These are phyloP conservation scores for Volucella bombylans DNA, from an alignment of 2,888 invertebrate species.

Conservation along the genomic window DNA sequence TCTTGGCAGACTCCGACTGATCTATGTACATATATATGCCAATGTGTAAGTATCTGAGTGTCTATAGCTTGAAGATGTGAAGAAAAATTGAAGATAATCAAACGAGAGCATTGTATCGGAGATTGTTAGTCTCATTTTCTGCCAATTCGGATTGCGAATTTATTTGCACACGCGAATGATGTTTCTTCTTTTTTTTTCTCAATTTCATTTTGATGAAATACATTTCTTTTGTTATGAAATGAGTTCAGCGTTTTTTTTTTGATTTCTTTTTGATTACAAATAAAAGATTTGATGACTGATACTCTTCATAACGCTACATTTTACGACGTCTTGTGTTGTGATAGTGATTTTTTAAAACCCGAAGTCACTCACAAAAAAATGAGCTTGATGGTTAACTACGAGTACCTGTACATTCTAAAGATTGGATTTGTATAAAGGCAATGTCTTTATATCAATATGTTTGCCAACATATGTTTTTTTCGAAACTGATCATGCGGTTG, in stretches of 20 bases:
- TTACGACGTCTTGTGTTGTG: constrained; percentile 7
- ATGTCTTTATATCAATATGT: too few relatives aligned
- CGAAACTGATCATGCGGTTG: too few relatives aligned
- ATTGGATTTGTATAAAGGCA: too few relatives aligned
- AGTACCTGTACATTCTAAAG: too few relatives aligned
- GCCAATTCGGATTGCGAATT: constrained; percentile 32
- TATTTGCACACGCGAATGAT: constrained; percentile 29
- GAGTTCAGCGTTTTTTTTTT: constrained; percentile 1
- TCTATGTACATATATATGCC: not conserved
- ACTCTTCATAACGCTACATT: constrained; percentile 31
- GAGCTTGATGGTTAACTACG: too few relatives aligned
- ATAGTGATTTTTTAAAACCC: not conserved
- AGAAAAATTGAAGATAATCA: constrained; percentile 51
- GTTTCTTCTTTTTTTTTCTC: not conserved
- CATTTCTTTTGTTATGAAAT: constrained; percentile 4
- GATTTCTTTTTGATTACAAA: constrained; percentile 1
- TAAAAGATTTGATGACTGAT: constrained; percentile 12
- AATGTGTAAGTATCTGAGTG: not conserved
- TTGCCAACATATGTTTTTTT: too few relatives aligned
- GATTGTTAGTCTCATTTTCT: constrained; percentile 32
- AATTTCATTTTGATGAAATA: not conserved
- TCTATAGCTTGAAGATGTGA: not conserved
- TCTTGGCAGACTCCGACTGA: not conserved
- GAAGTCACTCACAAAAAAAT: too few relatives aligned
- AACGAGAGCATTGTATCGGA: constrained; percentile 23